Conservation (phyloP, 1,140 invertebrate species). For the Drosophila sucinea region DNA sequence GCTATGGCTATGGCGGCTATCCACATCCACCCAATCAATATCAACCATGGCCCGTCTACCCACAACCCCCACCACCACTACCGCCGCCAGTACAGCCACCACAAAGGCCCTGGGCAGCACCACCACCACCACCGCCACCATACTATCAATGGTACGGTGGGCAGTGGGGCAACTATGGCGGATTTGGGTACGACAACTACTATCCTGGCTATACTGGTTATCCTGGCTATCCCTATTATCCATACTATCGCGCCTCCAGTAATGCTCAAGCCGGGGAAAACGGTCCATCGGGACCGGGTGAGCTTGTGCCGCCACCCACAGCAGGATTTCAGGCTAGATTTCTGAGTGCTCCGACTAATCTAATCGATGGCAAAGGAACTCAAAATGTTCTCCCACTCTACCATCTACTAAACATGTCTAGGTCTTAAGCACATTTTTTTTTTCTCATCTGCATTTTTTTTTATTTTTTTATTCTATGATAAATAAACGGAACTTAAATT, state of each 20-base stretch:
- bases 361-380: slow-evolving; percentile 48
- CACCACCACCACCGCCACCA: slow-evolving; percentile 32
- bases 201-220: slow-evolving; percentile 37
- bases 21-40: slow-evolving; percentile 16
- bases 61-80: slow-evolving; percentile 38
- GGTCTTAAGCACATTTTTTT: slow-evolving; percentile 26
- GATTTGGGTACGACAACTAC: slow-evolving; percentile 33
- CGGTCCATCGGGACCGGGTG: slow-evolving; percentile 6
- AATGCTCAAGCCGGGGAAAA: slow-evolving; percentile 37
- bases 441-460: background rate
- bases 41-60: slow-evolving; percentile 45
- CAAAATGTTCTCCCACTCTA: slow-evolving; percentile 58
- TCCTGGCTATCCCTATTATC: slow-evolving; percentile 30
- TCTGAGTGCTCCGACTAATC: slow-evolving; percentile 35
- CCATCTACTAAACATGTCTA: slow-evolving; percentile 62
- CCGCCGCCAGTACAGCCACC: slow-evolving; percentile 21
- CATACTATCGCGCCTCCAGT: slow-evolving; percentile 52
- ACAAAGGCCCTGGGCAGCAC: slow-evolving; percentile 20
- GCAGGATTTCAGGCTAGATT: slow-evolving; percentile 57
- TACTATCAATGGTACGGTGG: slow-evolving; percentile 52
- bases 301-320: slow-evolving; percentile 30
- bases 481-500: slow-evolving; percentile 5
- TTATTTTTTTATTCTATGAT: slow-evolving; percentile 2
- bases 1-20: slow-evolving; percentile 35
- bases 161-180: slow-evolving; percentile 21